Evolutionary conservation across 2,113 vertebrate species (phyloP).

Genomic region (Tangachromis dhanisi): DNA sequence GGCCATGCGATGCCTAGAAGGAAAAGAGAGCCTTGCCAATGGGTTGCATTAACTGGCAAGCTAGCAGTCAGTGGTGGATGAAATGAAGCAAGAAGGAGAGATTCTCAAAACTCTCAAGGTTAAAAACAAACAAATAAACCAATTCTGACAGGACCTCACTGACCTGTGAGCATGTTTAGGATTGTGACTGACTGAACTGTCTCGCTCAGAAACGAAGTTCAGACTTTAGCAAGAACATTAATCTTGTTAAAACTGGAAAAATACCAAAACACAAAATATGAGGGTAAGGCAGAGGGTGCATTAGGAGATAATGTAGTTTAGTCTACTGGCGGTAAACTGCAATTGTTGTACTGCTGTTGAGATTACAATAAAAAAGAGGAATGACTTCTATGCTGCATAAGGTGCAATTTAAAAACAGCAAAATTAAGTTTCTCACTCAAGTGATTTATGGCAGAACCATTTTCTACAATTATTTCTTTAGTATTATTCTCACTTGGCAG

Average conservation of each 20-base stretch:
- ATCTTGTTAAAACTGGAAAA: not conserved
- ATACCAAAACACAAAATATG: not conserved
- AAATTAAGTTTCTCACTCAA: not conserved
- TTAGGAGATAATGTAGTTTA: not conserved
- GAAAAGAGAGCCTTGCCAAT: not conserved
- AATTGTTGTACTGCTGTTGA: not conserved
- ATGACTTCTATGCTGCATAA: not conserved
- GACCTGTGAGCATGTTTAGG: not conserved
- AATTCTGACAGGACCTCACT: not conserved
- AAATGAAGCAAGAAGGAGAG: not conserved
- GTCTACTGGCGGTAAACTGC: not conserved
- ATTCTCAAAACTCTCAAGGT: not conserved
- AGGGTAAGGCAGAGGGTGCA: not conserved
- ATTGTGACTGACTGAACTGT: not conserved
- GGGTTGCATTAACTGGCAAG: not conserved
- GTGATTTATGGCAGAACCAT: not conserved
- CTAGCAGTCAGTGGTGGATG: not conserved
- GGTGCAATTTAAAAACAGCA: not conserved
- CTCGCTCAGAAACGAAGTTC: not conserved
- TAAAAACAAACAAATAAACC: not conserved
- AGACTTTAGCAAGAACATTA: not conserved
- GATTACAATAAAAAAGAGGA: not conserved
- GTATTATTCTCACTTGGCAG: not conserved
- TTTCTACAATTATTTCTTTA: not conserved
- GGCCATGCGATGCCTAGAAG: conserved; percentile 33